These are phyloP conservation scores for Conistra vaccinii DNA, from an alignment of 2,888 invertebrate genomes.

Conservation along the genomic window DNA sequence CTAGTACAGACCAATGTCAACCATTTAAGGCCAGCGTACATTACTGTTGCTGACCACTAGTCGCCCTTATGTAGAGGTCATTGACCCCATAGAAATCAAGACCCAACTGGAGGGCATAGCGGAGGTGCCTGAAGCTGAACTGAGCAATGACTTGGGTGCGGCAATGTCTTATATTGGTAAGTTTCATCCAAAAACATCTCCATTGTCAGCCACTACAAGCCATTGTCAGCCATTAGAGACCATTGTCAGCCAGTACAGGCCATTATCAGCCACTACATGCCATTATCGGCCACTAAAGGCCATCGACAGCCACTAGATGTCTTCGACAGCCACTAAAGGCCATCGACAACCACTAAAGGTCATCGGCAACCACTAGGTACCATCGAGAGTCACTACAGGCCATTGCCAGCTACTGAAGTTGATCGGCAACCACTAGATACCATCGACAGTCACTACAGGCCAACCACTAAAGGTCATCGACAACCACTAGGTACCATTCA, in stretches of 20 bases:
- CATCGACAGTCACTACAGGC: too few species aligned
- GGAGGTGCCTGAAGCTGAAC: slow-evolving; percentile 91
- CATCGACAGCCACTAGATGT: not conserved
- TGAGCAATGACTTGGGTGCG: slow-evolving; percentile 79
- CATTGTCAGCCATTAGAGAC: not conserved
- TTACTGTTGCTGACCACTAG: not conserved
- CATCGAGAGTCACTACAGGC: too few species aligned
- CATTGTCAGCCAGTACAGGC: not conserved
- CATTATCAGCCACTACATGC: not conserved
- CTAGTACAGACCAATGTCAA: not conserved
- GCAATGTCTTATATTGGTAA: slow-evolving; percentile 83
- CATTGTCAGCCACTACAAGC: not conserved
- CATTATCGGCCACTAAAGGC: not conserved
- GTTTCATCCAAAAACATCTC: slow-evolving; percentile 50
- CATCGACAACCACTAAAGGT: slow-evolving; percentile 62
- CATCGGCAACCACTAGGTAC: not conserved
- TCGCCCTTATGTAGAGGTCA: not conserved
- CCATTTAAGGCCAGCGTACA: not conserved
- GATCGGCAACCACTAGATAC: too few species aligned
- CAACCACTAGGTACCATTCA: too few species aligned
- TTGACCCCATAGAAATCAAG: slow-evolving; percentile 81
- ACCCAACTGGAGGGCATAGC: slow-evolving; percentile 92
- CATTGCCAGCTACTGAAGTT: too few species aligned
- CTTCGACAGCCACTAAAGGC: not conserved
- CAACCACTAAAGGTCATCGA: too few species aligned